Evolutionary conservation across 2,797 vertebrate species (phyloP).

Genomic region (Denticeps clupeoides): DNA sequence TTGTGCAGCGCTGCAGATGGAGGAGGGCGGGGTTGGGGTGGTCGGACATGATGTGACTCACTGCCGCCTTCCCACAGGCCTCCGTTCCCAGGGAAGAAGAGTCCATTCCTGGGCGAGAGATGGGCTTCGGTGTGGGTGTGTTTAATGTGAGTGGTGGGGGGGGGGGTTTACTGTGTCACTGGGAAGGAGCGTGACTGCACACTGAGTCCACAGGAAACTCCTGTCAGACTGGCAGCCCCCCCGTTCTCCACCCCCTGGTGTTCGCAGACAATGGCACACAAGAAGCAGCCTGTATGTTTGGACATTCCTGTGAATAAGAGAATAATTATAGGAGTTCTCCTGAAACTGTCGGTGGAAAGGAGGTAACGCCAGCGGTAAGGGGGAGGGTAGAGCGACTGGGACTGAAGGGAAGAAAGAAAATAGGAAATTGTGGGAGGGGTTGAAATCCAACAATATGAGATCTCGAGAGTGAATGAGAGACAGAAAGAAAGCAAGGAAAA

Average conservation of each 20-base stretch:
- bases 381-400: constrained; percentile 27
- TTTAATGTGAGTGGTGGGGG: background rate
- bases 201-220: background rate
- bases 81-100: too few relatives aligned
- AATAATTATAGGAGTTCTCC: constrained; percentile 54
- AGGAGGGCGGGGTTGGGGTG: too few relatives aligned
- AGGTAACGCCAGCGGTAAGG: constrained; percentile 50
- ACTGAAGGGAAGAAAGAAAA: constrained; percentile 30
- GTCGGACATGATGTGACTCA: too few relatives aligned
- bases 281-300: constrained; percentile 48
- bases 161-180: constrained; percentile 3
- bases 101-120: too few relatives aligned
- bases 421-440: constrained; percentile 24
- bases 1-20: too few relatives aligned
- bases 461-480: constrained; percentile 23
- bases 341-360: constrained; percentile 45
- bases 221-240: background rate
- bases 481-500: constrained; percentile 33
- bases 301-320: constrained; percentile 48
- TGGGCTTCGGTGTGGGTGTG: too few relatives aligned
- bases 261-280: constrained; percentile 51
- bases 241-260: background rate
- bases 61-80: too few relatives aligned
- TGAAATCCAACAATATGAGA: too few relatives aligned
- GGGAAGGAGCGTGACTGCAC: background rate